These are phyloP conservation scores for Brevipalpus yothersi DNA, from an alignment of 1,140 invertebrate genomes.

Conservation along the genomic window DNA sequence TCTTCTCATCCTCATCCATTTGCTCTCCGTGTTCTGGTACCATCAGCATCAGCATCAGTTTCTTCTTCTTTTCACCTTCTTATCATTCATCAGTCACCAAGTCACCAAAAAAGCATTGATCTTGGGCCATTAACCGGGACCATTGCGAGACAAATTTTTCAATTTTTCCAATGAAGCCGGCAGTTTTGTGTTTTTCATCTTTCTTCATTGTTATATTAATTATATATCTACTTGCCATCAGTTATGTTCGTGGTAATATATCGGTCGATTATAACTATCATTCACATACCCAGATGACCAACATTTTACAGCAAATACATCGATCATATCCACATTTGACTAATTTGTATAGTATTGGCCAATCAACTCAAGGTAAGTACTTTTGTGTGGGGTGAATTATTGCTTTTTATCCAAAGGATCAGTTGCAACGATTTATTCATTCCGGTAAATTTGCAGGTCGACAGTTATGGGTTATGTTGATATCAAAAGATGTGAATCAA, in stretches of 20 bases:
- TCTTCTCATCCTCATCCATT: not conserved
- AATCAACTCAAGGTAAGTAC: constrained; percentile 57
- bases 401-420: not conserved
- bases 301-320: constrained; percentile 47
- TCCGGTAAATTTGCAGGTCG: constrained; percentile 29
- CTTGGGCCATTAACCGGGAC: not conserved
- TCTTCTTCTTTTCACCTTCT: not conserved
- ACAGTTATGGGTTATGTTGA: constrained; percentile 82
- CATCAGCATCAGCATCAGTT: not conserved
- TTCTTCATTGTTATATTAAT: constrained; percentile 1
- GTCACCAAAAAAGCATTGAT: not conserved
- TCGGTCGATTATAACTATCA: constrained; percentile 55
- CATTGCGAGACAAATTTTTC: not conserved
- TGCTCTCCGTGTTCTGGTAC: not conserved
- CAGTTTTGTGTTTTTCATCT: not conserved
- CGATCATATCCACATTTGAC: constrained; percentile 55
- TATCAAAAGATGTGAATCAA: constrained; percentile 60
- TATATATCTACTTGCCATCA: constrained; percentile 5
- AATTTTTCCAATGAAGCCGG: not conserved
- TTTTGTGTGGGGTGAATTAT: not conserved
- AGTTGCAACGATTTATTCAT: not conserved
- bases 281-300: constrained; percentile 59
- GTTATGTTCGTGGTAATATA: not conserved
- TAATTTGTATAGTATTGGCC: constrained; percentile 70
- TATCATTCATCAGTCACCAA: not conserved